A percentile compares a stretch with the other conserved stretches of the same genome.
Evolutionary conservation across 2,888 invertebrate genomes (phyloP).

Genomic region (Eupsilia transversa): DNA sequence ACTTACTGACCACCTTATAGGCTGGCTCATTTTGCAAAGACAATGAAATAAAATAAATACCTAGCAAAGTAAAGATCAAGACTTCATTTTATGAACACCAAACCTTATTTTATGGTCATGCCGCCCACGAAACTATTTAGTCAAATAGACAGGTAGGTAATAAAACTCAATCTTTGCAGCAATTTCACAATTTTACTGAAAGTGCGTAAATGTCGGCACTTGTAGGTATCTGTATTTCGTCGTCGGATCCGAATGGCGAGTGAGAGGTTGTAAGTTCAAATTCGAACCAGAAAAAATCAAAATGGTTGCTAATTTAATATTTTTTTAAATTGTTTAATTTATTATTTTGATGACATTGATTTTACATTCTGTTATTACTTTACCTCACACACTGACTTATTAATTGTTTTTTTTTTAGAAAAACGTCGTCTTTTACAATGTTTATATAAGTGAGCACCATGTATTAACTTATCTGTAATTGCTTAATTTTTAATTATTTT

Average conservation of each 20-base stretch:
- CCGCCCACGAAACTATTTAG: neutral
- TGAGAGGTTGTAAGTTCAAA: neutral
- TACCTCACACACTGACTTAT: too few relatives aligned
- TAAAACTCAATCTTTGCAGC: neutral
- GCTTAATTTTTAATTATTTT: too few relatives aligned
- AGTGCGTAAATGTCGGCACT: constrained; percentile 2
- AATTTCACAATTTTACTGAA: constrained; percentile 13
- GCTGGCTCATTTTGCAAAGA: neutral
- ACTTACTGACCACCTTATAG: neutral
- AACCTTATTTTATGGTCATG: constrained; percentile 3
- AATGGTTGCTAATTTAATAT: too few relatives aligned
- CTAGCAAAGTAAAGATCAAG: neutral
- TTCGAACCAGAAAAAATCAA: too few relatives aligned
- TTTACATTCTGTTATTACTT: too few relatives aligned
- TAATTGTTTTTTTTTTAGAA: too few relatives aligned
- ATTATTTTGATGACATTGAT: too few relatives aligned
- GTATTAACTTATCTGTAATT: too few relatives aligned
- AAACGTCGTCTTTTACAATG: too few relatives aligned
- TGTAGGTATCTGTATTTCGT: too few relatives aligned
- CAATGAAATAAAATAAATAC: constrained; percentile 1
- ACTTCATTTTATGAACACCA: constrained; percentile 2
- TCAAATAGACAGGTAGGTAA: neutral
- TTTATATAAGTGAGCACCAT: too few relatives aligned
- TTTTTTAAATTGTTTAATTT: too few relatives aligned
- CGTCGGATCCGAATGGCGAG: neutral